phyloP scores from a whole-genome alignment of 2,113 vertebrate species.

The Pterocles gutturalis region DNA sequence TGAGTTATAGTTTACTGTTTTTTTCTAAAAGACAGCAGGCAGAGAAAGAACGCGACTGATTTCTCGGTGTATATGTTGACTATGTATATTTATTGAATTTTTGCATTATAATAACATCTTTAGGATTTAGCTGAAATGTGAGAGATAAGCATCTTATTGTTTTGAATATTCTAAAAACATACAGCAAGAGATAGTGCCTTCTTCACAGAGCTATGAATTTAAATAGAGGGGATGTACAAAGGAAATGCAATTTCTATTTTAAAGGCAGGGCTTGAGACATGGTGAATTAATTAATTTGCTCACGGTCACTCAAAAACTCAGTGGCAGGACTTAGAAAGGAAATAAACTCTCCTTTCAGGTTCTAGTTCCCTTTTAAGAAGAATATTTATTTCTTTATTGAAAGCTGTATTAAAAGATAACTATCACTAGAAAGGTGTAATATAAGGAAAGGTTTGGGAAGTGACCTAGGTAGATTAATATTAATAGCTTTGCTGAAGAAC shows the following conservation, averaged over 20 bases:
- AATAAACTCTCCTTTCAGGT: background rate
- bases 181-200: background rate
- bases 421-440: background rate
- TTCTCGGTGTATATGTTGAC: background rate
- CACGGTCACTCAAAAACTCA: background rate
- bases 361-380: background rate
- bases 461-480: background rate
- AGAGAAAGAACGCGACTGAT: background rate
- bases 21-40: background rate
- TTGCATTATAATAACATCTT: background rate
- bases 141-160: background rate
- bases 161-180: background rate
- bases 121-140: background rate
- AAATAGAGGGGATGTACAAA: background rate
- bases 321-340: background rate
- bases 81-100: background rate
- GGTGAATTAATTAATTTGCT: background rate
- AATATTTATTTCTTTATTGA: background rate
- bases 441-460: background rate
- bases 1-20: background rate
- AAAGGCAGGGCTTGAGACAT: background rate
- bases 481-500: background rate
- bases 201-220: background rate
- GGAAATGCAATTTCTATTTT: background rate
- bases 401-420: background rate